Percentiles rank a stretch among this genome's conserved stretches.
Conservation (phyloP, 2,113 vertebrate genomes). For the Laticauda colubrina region DNA sequence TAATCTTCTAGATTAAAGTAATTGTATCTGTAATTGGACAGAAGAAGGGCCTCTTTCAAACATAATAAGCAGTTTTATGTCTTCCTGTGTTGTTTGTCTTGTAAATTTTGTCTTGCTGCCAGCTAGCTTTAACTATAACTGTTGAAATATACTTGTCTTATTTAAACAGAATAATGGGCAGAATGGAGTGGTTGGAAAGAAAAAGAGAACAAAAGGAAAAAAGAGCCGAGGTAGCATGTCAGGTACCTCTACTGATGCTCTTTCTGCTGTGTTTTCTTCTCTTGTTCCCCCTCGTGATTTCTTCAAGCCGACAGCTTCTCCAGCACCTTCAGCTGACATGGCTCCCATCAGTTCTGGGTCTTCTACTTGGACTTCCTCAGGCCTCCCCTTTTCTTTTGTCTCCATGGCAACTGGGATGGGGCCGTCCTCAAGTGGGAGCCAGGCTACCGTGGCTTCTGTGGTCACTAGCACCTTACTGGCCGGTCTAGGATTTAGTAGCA, state of each 20-base stretch:
- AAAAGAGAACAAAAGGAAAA: slow-evolving; percentile 49
- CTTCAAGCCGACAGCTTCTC: slow-evolving; percentile 88
- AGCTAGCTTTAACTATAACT: slow-evolving; percentile 20
- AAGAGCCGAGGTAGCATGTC: neutral
- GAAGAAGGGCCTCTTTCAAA: neutral
- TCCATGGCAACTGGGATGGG: slow-evolving; percentile 96
- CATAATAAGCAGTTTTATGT: neutral
- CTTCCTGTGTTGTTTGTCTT: slow-evolving; percentile 6
- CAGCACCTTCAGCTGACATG: slow-evolving; percentile 95
- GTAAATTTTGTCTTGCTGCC: neutral
- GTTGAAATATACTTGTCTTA: slow-evolving; percentile 22
- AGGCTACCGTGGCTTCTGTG: slow-evolving; percentile 91
- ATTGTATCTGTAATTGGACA: neutral
- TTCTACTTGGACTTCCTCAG: slow-evolving; percentile 95
- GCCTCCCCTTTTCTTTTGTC: slow-evolving; percentile 95
- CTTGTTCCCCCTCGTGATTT: slow-evolving; percentile 32
- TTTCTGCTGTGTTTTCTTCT: slow-evolving; percentile 60
- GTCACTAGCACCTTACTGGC: slow-evolving; percentile 94
- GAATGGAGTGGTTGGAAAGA: slow-evolving; percentile 23
- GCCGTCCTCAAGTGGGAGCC: slow-evolving; percentile 92
- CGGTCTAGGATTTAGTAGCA: slow-evolving; percentile 87
- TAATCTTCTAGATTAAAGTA: neutral
- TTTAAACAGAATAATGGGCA: slow-evolving; percentile 38
- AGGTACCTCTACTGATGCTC: slow-evolving; percentile 48
- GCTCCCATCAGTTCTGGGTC: slow-evolving; percentile 97